Percentiles rank a stretch among this genome's conserved stretches.
phyloP scores from a whole-genome alignment of 2,113 vertebrate species.

The Dipodomys stephensi region DNA sequence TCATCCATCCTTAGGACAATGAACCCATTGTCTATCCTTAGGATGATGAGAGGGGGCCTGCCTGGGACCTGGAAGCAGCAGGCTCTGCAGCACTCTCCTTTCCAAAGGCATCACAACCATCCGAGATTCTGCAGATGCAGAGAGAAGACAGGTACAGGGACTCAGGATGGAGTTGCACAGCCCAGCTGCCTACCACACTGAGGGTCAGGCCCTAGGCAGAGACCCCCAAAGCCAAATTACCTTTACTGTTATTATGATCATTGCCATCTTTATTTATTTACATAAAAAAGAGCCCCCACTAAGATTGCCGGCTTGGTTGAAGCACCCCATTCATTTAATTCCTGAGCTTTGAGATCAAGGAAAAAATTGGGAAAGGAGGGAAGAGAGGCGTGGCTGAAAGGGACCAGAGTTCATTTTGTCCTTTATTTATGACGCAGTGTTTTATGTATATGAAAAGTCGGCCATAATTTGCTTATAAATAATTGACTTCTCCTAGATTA shows the following conservation, averaged over 20 bases:
- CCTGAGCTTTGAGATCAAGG: conserved; percentile 40
- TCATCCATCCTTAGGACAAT: too few relatives aligned
- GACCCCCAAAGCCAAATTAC: background rate
- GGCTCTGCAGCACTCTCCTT: conserved; percentile 53
- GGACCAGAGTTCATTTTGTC: conserved; percentile 79
- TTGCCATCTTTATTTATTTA: background rate
- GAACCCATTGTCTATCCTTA: conserved; percentile 69
- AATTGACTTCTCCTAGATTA: conserved; percentile 93
- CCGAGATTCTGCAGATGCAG: background rate
- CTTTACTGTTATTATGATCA: background rate
- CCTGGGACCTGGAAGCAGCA: conserved; percentile 41
- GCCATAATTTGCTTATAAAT: conserved; percentile 96
- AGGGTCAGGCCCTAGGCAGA: background rate
- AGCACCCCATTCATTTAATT: conserved; percentile 71
- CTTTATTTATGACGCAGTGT: conserved; percentile 86
- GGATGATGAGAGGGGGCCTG: conserved; percentile 56
- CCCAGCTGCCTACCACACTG: fast-evolving
- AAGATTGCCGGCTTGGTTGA: background rate
- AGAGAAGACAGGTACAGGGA: fast-evolving
- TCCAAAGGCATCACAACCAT: conserved; percentile 49
- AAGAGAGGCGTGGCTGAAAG: background rate
- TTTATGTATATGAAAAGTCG: conserved; percentile 87
- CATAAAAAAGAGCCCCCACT: background rate
- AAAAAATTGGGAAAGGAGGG: conserved; percentile 27
- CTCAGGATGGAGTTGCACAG: too few relatives aligned